A percentile compares a stretch with the other conserved stretches of the same genome.
Conservation (phyloP, 1,140 invertebrate species). For the Eupristina koningsbergeri region DNA sequence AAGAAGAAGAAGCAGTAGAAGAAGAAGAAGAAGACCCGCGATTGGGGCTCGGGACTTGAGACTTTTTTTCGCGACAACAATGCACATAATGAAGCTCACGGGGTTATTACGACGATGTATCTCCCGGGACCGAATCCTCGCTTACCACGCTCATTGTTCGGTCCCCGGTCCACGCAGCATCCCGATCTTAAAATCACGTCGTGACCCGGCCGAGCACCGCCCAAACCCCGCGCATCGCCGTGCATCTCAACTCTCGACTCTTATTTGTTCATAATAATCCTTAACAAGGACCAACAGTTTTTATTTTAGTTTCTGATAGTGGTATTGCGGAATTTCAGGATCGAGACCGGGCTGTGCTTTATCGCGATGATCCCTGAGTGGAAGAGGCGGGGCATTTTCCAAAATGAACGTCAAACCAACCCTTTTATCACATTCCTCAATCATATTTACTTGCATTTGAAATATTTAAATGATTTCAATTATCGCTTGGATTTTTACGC, state of each 20-base stretch:
- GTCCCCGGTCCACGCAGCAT: constrained; percentile 51
- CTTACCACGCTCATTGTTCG: constrained; percentile 62
- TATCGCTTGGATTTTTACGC: too few species aligned
- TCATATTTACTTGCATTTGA: too few species aligned
- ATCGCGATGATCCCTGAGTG: background rate
- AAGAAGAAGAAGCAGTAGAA: too few species aligned
- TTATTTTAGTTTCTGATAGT: background rate
- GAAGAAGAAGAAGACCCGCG: too few species aligned
- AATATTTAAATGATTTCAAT: too few species aligned
- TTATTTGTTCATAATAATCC: constrained; percentile 66
- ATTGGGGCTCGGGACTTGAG: constrained; percentile 46
- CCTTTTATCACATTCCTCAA: too few species aligned
- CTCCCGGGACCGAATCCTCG: constrained; percentile 59
- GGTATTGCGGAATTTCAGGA: background rate
- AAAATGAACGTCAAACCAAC: too few species aligned
- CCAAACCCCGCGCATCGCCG: background rate
- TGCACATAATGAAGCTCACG: constrained; percentile 68
- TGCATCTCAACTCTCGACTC: constrained; percentile 34
- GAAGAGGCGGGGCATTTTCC: too few species aligned
- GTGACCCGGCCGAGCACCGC: constrained; percentile 56
- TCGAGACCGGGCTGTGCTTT: background rate
- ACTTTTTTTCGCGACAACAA: constrained; percentile 61
- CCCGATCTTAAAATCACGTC: constrained; percentile 61
- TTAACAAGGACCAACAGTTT: constrained; percentile 62
- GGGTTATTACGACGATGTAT: constrained; percentile 67